Percentiles rank a stretch among this genome's conserved stretches.
Conservation (phyloP, 2,113 vertebrate genomes). For the Barbus barbus region DNA sequence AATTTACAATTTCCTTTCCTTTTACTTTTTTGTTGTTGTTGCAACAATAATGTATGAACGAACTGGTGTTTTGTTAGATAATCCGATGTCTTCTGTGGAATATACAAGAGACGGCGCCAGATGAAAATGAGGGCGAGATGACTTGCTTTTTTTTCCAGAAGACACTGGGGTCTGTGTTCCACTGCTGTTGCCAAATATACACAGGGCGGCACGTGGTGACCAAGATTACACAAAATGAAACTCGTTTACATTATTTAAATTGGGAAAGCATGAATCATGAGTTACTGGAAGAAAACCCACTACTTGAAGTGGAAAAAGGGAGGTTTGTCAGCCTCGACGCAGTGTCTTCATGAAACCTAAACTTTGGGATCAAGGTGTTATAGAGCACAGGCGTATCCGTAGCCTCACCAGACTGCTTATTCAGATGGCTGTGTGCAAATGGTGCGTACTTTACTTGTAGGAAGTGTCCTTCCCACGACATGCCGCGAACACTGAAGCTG, state of each 20-base stretch:
- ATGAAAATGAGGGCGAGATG: not conserved
- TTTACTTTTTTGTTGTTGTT: not conserved
- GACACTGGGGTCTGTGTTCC: conserved; percentile 7
- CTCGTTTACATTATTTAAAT: conserved; percentile 35
- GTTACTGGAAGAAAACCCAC: conserved; percentile 28
- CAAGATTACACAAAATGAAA: conserved; percentile 42
- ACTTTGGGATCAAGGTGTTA: conserved; percentile 12
- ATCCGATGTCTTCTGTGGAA: not conserved
- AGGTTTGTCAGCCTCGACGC: conserved; percentile 5
- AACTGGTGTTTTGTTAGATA: not conserved
- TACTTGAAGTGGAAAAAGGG: not conserved
- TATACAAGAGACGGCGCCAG: not conserved
- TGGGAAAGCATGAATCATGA: conserved; percentile 41
- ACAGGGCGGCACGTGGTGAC: conserved; percentile 26
- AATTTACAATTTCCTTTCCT: not conserved
- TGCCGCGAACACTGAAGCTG: not conserved
- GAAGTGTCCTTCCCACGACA: not conserved
- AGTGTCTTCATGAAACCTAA: not conserved
- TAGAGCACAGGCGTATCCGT: not conserved
- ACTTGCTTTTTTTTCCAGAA: conserved; percentile 35
- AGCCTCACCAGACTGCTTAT: conserved; percentile 20
- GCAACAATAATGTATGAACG: not conserved
- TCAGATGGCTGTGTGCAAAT: conserved; percentile 39
- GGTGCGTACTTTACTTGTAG: not conserved
- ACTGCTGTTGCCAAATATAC: conserved; percentile 35